phyloP scores from a whole-genome alignment of 2,797 vertebrate species.

The Dryobates pubescens region DNA sequence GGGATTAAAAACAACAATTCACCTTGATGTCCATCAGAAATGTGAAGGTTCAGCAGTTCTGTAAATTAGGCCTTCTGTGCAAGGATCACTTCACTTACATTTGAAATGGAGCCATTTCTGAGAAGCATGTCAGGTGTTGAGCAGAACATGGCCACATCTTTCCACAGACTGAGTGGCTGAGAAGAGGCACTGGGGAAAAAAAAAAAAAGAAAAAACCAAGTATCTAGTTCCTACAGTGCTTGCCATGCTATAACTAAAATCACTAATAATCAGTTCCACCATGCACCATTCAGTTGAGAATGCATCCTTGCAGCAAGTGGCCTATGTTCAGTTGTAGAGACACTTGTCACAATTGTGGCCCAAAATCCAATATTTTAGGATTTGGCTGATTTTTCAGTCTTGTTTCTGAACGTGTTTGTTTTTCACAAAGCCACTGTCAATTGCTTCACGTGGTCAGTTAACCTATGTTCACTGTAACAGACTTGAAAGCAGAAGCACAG shows the following conservation, averaged over 20 bases:
- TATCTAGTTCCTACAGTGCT: slow-evolving; percentile 14
- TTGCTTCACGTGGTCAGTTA: slow-evolving; percentile 28
- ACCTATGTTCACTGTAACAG: slow-evolving; percentile 16
- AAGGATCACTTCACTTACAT: slow-evolving; percentile 5
- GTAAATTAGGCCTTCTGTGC: background rate
- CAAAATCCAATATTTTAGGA: background rate
- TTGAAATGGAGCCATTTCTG: slow-evolving; percentile 45
- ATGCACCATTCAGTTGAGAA: background rate
- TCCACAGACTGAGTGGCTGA: slow-evolving; percentile 1
- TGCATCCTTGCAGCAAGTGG: background rate
- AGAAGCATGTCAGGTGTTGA: slow-evolving; percentile 39
- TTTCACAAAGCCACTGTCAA: background rate
- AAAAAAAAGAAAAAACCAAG: too few species aligned
- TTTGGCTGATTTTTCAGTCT: background rate
- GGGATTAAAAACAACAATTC: background rate
- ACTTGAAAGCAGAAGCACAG: slow-evolving; percentile 34
- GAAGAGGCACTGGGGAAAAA: background rate
- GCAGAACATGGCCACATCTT: slow-evolving; percentile 20
- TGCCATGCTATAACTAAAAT: slow-evolving; percentile 13
- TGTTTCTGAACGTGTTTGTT: background rate
- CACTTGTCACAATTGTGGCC: background rate
- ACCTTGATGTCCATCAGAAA: background rate
- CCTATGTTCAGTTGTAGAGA: background rate
- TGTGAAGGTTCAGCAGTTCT: background rate
- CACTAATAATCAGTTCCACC: slow-evolving; percentile 8